These are phyloP conservation scores for Malurus melanocephalus DNA, from an alignment of 2,113 vertebrate genomes.

Conservation along the genomic window DNA sequence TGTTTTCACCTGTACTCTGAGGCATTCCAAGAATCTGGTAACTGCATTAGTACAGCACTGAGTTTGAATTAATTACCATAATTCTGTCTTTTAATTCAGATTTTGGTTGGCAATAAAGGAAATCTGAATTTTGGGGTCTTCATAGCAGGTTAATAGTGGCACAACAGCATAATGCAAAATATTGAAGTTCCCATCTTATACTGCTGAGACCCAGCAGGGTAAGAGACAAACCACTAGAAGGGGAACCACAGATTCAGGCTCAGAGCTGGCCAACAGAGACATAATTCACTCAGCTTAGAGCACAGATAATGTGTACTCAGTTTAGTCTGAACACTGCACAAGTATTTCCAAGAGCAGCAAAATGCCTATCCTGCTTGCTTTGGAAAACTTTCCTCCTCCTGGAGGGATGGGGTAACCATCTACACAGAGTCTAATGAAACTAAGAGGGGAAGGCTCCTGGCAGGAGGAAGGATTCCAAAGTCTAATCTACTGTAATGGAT, in stretches of 20 bases:
- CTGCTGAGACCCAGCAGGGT: background rate
- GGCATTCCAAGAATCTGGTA: background rate
- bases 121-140: background rate
- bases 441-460: background rate
- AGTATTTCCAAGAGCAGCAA: background rate
- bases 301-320: background rate
- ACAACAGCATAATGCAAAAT: background rate
- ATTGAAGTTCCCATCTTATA: background rate
- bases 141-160: background rate
- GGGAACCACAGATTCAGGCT: background rate
- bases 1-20: background rate
- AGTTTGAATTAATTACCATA: background rate
- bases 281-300: background rate
- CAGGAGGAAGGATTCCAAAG: background rate
- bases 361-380: background rate
- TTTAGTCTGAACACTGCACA: fast-evolving
- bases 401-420: background rate
- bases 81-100: background rate
- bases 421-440: background rate
- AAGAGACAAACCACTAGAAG: background rate
- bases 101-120: background rate
- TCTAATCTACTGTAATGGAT: background rate
- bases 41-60: background rate
- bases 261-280: background rate
- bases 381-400: background rate